Evolutionary conservation across 2,797 vertebrate species (phyloP).

Genomic region (Odontamblyopus lacepedii): DNA sequence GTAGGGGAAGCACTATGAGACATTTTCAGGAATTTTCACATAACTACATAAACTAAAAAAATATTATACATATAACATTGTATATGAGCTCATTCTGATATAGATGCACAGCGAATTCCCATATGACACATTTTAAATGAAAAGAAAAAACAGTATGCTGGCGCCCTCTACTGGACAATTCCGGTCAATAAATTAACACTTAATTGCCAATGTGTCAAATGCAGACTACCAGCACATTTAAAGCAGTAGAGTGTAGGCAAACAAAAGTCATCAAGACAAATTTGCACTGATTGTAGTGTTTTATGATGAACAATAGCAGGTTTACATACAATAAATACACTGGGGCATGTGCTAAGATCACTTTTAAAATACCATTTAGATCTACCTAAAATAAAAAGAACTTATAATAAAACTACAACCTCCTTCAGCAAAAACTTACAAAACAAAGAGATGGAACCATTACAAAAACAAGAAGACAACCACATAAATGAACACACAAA

Average conservation of each 20-base stretch:
- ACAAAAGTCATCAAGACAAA: neutral
- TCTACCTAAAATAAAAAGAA: too few species aligned
- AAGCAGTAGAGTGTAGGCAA: too few species aligned
- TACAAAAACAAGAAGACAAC: too few species aligned
- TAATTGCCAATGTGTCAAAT: too few species aligned
- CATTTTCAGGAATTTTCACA: neutral
- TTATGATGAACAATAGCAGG: neutral
- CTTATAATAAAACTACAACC: too few species aligned
- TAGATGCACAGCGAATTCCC: neutral
- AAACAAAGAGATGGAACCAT: too few species aligned
- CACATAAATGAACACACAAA: too few species aligned
- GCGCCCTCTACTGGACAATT: constrained; percentile 56
- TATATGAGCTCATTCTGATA: neutral
- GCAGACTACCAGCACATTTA: too few species aligned
- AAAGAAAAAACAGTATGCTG: constrained; percentile 29
- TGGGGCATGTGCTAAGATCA: too few species aligned
- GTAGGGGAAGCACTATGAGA: neutral
- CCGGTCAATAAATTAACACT: neutral
- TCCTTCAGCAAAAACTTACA: too few species aligned
- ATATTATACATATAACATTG: neutral
- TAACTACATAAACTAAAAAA: neutral
- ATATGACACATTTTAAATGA: neutral
- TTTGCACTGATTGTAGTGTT: neutral
- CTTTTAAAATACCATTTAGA: too few species aligned
- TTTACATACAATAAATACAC: constrained; percentile 21